phyloP scores from a whole-genome alignment of 2,888 invertebrate species.

The Petrophora chlorosata region DNA sequence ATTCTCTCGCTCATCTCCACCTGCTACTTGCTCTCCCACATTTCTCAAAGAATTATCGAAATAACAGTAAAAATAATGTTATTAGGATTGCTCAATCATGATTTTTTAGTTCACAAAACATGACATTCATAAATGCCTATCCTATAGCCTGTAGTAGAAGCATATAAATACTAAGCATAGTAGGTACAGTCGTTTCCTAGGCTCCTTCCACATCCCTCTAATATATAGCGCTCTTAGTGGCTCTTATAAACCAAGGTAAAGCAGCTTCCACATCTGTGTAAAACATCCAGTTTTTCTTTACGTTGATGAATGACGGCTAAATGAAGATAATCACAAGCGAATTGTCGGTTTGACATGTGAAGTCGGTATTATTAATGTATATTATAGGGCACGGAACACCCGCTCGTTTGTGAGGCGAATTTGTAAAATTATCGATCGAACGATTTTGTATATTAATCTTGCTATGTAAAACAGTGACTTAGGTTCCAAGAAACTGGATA shows the following conservation, averaged over 20 bases:
- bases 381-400: constrained; percentile 73
- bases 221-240: too few species aligned
- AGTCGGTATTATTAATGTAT: constrained; percentile 77
- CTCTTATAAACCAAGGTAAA: constrained; percentile 17
- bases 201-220: too few species aligned
- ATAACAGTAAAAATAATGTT: too few species aligned
- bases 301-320: constrained; percentile 75
- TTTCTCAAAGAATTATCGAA: too few species aligned
- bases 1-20: too few species aligned
- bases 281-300: constrained; percentile 50
- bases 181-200: too few species aligned
- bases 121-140: too few species aligned
- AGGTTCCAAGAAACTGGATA: not conserved
- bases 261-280: constrained; percentile 43
- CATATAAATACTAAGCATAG: too few species aligned
- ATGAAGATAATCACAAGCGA: constrained; percentile 77
- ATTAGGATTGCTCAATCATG: too few species aligned
- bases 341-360: constrained; percentile 79
- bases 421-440: constrained; percentile 76
- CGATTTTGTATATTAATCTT: constrained; percentile 76
- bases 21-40: too few species aligned
- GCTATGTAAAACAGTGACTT: constrained; percentile 16
- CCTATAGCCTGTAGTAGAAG: too few species aligned
- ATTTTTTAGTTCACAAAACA: too few species aligned
- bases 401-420: constrained; percentile 73